Conservation (phyloP, 2,113 vertebrate genomes). For the Chlamydotis undulata region DNA sequence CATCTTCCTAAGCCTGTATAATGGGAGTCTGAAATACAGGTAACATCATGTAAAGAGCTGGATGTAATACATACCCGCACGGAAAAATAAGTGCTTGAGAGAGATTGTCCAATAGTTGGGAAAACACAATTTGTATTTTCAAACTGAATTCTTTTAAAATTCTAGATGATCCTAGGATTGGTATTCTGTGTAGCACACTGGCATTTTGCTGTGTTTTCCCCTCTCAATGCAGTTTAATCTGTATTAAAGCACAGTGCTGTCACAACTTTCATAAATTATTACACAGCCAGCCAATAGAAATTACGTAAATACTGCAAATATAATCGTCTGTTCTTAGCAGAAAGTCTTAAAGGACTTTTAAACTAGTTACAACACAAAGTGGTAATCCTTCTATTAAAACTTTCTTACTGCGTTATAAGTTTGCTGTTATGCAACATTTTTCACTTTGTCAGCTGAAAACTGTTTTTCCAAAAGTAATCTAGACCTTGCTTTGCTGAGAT, state of each 20-base stretch:
- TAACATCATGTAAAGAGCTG: not conserved
- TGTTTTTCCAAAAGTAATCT: slow-evolving; percentile 55
- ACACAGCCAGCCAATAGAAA: slow-evolving; percentile 38
- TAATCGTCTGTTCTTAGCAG: slow-evolving; percentile 17
- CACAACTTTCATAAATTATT: slow-evolving; percentile 62
- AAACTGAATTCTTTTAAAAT: not conserved
- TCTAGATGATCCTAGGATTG: not conserved
- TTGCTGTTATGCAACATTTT: slow-evolving; percentile 60
- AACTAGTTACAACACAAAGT: slow-evolving; percentile 61
- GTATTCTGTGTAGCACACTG: not conserved
- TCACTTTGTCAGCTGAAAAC: slow-evolving; percentile 70
- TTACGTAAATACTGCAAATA: slow-evolving; percentile 58
- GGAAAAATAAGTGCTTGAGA: not conserved
- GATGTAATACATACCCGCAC: not conserved
- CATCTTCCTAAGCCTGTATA: not conserved
- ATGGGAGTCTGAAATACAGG: not conserved
- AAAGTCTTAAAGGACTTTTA: slow-evolving; percentile 57
- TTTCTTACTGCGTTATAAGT: slow-evolving; percentile 40
- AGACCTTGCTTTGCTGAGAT: slow-evolving; percentile 48
- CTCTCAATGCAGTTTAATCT: slow-evolving; percentile 39
- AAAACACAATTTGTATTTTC: slow-evolving; percentile 5
- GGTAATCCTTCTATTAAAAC: slow-evolving; percentile 66
- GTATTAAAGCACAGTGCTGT: slow-evolving; percentile 46
- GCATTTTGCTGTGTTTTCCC: slow-evolving; percentile 17
- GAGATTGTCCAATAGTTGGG: not conserved